Base-by-base conservation (phyloP, 1,140 invertebrate genomes). In the Trypoxylus dichotomus region DNA sequence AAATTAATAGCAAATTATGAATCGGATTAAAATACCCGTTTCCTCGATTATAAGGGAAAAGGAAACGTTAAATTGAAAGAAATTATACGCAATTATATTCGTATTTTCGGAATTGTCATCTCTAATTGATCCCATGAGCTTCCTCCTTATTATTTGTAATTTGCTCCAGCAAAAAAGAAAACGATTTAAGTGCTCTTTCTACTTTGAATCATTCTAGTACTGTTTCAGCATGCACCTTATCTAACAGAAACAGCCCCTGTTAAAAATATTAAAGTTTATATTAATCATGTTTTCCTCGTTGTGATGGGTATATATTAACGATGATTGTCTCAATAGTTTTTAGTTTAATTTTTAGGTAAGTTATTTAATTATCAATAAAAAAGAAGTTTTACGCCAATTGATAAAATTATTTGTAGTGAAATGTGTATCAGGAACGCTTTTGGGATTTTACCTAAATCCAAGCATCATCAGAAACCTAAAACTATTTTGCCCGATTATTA, bases 401-500 rank as follows among this genome's bases (percentile, higher is more conserved):
- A 6, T 54, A 54, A 54, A 15, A 19, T 15, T 54, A 54, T 54
- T 68, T 68, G 24, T 27, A 68, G 60, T 6, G 21, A 21, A 3
- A 68, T 24, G 25, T 68, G 60, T 68, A 29, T 68, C 6, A 68
- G 15, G 24, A 68, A 27, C 15, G 27, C 24, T 68, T 68, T 58
- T 74, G 29, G 72, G 15, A 74, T 74, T 11, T 21, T 74, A 15
- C 72, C 72, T 21, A 74, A 74, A 74, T 74, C 72, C 29, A 74
- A 74, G 19, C 19, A 68, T 24, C 27, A 27, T 68, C 60, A 68
- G 21, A 81, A 81, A 78, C 80, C 83, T 13, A 84, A 83, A 77
- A 83, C 74, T 21, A 83, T 85, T 25, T 79, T 85, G 47, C 83
- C 83, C 21, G 82, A 84, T 76, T 80, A 83, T 77, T 85, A 85